Evolutionary conservation across 1,140 invertebrate species (phyloP).

Genomic region (Drosophila kanapiae): DNA sequence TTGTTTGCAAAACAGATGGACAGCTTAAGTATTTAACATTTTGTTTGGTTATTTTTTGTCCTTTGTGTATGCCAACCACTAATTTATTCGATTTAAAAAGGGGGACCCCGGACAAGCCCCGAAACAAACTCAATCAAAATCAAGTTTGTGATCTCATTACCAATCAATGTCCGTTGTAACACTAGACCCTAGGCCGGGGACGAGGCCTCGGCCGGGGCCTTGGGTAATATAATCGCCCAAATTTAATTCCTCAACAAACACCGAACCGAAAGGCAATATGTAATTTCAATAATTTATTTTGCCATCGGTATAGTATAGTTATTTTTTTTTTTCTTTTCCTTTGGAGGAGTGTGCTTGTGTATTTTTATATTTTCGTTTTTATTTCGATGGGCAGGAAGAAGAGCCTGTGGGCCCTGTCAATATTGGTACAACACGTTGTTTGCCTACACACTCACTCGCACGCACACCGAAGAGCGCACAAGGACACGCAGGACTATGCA

Average conservation of each 20-base stretch:
- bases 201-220: conserved; percentile 35
- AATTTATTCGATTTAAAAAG: conserved; percentile 21
- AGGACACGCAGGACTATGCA: conserved; percentile 44
- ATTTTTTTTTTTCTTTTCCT: background rate
- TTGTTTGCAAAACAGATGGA: background rate
- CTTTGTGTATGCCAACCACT: background rate
- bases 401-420: conserved; percentile 62
- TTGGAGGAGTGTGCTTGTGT: background rate
- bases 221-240: conserved; percentile 63
- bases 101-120: background rate
- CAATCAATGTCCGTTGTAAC: conserved; percentile 33
- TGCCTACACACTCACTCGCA: conserved; percentile 32
- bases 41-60: too few species aligned
- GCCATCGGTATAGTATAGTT: conserved; percentile 3
- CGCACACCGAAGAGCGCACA: conserved; percentile 1
- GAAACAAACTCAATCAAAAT: conserved; percentile 27
- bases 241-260: conserved; percentile 66
- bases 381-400: conserved; percentile 3
- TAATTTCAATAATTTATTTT: conserved; percentile 70
- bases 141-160: conserved; percentile 40
- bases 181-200: conserved; percentile 1
- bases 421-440: conserved; percentile 75
- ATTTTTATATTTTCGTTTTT: conserved; percentile 4
- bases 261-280: conserved; percentile 37
- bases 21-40: background rate